A percentile compares a stretch with the other conserved stretches of the same genome.
Conservation (phyloP, 2,888 invertebrate species). For the Lucinisca nassula region DNA sequence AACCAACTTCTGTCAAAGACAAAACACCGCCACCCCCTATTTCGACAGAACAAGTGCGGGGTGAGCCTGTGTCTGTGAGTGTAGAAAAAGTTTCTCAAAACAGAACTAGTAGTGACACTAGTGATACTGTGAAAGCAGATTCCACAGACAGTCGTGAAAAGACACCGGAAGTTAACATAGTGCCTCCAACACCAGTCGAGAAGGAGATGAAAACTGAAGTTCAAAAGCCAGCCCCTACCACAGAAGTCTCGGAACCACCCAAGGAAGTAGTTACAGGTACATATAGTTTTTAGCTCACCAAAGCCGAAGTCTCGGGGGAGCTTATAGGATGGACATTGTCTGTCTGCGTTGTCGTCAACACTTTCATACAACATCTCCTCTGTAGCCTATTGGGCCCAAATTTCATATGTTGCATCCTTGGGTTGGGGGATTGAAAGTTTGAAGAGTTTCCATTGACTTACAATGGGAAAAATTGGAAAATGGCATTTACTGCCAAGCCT, state of each 20-base stretch:
- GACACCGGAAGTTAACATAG: conserved; percentile 63
- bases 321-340: too few relatives aligned
- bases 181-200: conserved; percentile 67
- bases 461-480: too few relatives aligned
- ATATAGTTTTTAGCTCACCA: too few relatives aligned
- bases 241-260: conserved; percentile 20
- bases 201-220: conserved; percentile 55
- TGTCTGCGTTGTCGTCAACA: too few relatives aligned
- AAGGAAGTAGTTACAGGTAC: conserved; percentile 14
- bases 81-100: conserved; percentile 29
- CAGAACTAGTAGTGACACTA: conserved; percentile 10
- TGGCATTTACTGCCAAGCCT: too few relatives aligned
- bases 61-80: conserved; percentile 55
- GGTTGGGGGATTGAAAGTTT: too few relatives aligned
- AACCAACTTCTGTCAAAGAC: not conserved
- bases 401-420: too few relatives aligned
- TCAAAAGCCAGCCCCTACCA: conserved; percentile 21
- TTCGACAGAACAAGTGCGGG: conserved; percentile 9
- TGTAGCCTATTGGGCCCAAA: too few relatives aligned
- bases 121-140: conserved; percentile 6
- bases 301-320: too few relatives aligned
- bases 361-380: too few relatives aligned
- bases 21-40: conserved; percentile 13
- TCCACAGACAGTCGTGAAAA: conserved; percentile 3
- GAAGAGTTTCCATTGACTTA: too few relatives aligned